A percentile compares a stretch with the other conserved stretches of the same genome.
Conservation (phyloP, 2,797 vertebrate species). For the Protosalanx chinensis region DNA sequence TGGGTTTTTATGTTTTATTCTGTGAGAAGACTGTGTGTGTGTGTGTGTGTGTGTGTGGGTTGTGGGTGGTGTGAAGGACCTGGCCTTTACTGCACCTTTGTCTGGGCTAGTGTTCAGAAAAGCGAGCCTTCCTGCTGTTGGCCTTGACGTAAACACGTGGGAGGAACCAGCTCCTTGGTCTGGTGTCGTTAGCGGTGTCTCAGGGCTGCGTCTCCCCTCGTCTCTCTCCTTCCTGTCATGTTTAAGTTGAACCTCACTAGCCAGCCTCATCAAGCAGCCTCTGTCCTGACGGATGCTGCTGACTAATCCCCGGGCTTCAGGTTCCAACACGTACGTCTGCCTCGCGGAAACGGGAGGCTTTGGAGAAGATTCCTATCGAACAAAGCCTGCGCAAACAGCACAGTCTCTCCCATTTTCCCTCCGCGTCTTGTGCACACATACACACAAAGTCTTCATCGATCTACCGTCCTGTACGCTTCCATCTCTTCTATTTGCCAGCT, state of each 20-base stretch:
- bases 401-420: background rate
- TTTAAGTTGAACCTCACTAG: conserved; percentile 2
- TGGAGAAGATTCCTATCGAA: background rate
- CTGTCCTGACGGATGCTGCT: conserved; percentile 1
- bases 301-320: conserved; percentile 41
- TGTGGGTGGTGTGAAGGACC: conserved; percentile 17
- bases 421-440: conserved; percentile 18
- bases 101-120: conserved; percentile 17
- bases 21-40: background rate
- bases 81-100: conserved; percentile 1
- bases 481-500: background rate
- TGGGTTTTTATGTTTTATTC: background rate
- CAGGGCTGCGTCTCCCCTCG: conserved; percentile 2
- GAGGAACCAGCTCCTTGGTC: background rate
- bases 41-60: background rate
- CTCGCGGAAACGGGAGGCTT: conserved; percentile 38
- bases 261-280: background rate
- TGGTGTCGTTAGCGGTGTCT: background rate
- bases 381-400: conserved; percentile 5
- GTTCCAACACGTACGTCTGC: conserved; percentile 24
- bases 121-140: conserved; percentile 41
- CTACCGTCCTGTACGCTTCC: conserved; percentile 30
- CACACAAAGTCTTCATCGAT: background rate
- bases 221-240: conserved; percentile 12
- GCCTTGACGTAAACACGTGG: conserved; percentile 9